Conservation (phyloP, 1,140 invertebrate genomes). For the Parapsyche elsis region DNA sequence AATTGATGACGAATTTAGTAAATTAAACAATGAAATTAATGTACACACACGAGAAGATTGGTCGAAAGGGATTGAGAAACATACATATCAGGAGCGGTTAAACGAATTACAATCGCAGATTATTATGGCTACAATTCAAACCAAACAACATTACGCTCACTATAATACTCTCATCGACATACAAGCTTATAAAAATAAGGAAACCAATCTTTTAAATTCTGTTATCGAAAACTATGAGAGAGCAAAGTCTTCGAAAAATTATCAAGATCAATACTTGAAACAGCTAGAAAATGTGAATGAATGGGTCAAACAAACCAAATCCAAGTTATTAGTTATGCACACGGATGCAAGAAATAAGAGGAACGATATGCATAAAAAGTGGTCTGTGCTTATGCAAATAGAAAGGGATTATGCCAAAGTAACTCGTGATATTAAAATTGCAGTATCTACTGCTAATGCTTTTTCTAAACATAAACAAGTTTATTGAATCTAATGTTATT, state of each 20-base stretch:
- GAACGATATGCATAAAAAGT: slow-evolving; percentile 39
- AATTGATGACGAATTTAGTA: slow-evolving; percentile 17
- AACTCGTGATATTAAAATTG: slow-evolving; percentile 36
- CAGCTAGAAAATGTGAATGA: slow-evolving; percentile 36
- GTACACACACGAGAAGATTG: slow-evolving; percentile 17
- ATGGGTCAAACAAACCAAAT: slow-evolving; percentile 38
- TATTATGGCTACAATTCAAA: slow-evolving; percentile 34
- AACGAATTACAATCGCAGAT: slow-evolving; percentile 38
- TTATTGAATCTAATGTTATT: not conserved
- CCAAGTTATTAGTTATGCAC: slow-evolving; percentile 5
- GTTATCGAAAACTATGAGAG: slow-evolving; percentile 39
- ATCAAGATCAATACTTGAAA: slow-evolving; percentile 40
- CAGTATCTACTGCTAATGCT: slow-evolving; percentile 9
- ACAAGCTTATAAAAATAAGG: slow-evolving; percentile 41
- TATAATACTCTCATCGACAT: slow-evolving; percentile 37
- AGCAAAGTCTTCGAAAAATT: slow-evolving; percentile 25
- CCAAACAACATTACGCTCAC: slow-evolving; percentile 38
- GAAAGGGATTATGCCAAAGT: slow-evolving; percentile 42
- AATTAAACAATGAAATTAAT: slow-evolving; percentile 29
- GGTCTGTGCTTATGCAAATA: slow-evolving; percentile 33
- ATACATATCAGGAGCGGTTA: slow-evolving; percentile 26
- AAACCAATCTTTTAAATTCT: slow-evolving; percentile 34
- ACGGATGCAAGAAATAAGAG: slow-evolving; percentile 23
- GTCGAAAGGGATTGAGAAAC: slow-evolving; percentile 25
- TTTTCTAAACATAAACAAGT: slow-evolving; percentile 6